Conservation (phyloP, 2,113 vertebrate genomes). For the Scalopus aquaticus region DNA sequence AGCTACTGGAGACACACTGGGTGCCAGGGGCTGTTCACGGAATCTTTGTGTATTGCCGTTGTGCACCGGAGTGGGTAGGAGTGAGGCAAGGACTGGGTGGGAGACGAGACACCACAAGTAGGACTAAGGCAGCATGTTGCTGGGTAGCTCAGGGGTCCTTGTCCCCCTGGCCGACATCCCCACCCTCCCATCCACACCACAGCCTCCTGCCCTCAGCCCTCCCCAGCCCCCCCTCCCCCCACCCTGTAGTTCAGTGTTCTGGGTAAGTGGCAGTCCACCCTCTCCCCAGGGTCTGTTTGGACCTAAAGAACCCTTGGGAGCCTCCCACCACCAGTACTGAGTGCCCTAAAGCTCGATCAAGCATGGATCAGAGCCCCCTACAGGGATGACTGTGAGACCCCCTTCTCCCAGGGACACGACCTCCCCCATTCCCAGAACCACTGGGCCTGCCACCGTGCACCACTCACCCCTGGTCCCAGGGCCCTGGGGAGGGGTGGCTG, state of each 20-base stretch:
- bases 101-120: not conserved
- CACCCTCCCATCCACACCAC: not conserved
- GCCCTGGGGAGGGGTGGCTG: not conserved
- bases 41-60: not conserved
- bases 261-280: not conserved
- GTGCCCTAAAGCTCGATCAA: not conserved
- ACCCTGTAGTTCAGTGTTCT: not conserved
- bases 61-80: not conserved
- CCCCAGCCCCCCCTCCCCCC: no score
- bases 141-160: not conserved
- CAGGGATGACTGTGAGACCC: not conserved
- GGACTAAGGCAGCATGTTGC: not conserved
- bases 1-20: no score
- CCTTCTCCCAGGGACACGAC: not conserved
- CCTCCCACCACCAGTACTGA: not conserved
- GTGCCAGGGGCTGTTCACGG: not conserved
- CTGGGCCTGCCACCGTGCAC: not conserved
- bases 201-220: not conserved
- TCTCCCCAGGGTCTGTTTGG: not conserved
- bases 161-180: not conserved
- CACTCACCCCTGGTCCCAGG: not conserved
- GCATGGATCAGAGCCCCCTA: not conserved
- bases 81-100: not conserved
- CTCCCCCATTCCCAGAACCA: not conserved
- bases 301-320: not conserved